These are phyloP conservation scores for Caranx melampygus DNA, from an alignment of 2,113 vertebrate species.

Conservation along the genomic window DNA sequence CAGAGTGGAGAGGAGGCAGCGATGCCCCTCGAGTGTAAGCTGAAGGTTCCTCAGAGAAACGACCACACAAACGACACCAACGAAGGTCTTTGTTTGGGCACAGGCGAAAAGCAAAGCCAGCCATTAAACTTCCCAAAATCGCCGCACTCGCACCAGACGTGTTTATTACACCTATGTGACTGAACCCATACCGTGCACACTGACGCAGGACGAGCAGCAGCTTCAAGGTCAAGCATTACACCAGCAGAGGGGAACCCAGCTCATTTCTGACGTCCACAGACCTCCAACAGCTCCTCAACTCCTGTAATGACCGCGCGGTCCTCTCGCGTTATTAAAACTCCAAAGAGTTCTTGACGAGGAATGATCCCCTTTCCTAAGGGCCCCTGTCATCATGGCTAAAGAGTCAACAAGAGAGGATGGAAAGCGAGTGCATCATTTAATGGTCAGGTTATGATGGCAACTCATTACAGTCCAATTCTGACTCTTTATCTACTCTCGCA, in stretches of 20 bases:
- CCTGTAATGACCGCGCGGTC: constrained; percentile 86
- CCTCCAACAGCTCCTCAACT: constrained; percentile 78
- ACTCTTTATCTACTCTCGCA: constrained; percentile 13
- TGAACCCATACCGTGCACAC: constrained; percentile 24
- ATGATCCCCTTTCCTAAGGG: constrained; percentile 73
- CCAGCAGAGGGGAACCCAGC: constrained; percentile 14
- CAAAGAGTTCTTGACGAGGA: constrained; percentile 90
- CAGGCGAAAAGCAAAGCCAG: constrained; percentile 41
- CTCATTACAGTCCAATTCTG: constrained; percentile 6
- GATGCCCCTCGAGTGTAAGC: constrained; percentile 57
- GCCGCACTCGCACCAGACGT: constrained; percentile 19
- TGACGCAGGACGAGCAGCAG: constrained; percentile 2
- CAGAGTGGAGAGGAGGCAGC: constrained; percentile 59
- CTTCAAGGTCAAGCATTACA: constrained; percentile 20
- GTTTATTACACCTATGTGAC: constrained; percentile 69
- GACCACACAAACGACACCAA: constrained; percentile 3
- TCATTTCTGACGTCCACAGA: constrained; percentile 23
- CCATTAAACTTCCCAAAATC: not conserved
- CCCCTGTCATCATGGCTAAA: constrained; percentile 69
- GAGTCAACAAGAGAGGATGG: constrained; percentile 60
- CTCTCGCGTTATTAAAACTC: constrained; percentile 90
- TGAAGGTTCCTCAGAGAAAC: constrained; percentile 21
- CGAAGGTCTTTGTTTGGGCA: constrained; percentile 65
- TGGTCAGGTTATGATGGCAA: constrained; percentile 23
- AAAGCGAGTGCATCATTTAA: constrained; percentile 31